Conservation (phyloP, 2,888 invertebrate genomes). For the Lordiphosa fenestrarum region DNA sequence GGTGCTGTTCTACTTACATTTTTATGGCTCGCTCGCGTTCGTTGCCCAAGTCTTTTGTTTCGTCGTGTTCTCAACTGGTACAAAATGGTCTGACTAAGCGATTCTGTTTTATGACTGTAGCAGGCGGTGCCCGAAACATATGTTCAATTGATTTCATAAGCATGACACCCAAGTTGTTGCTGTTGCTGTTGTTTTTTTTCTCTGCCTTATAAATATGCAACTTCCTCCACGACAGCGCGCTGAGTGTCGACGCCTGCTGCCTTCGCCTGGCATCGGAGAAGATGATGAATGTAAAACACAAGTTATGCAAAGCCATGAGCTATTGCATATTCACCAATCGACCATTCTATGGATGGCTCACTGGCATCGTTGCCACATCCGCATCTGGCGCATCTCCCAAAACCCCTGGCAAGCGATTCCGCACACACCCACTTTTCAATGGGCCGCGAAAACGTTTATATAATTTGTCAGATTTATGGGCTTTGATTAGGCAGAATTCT, state of each 20-base stretch:
- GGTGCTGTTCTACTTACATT: constrained; percentile 3
- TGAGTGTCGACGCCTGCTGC: constrained; percentile 16
- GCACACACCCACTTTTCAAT: constrained; percentile 63
- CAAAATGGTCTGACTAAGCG: constrained; percentile 52
- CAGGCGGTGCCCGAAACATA: constrained; percentile 48
- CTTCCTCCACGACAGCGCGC: constrained; percentile 62
- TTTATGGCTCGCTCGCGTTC: constrained; percentile 35
- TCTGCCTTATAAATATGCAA: constrained; percentile 66
- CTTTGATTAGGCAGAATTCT: constrained; percentile 62
- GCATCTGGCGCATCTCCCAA: constrained; percentile 42
- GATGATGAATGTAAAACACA: constrained; percentile 60
- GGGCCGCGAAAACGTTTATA: constrained; percentile 45
- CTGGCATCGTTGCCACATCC: constrained; percentile 51
- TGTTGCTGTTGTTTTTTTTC: too few relatives aligned
- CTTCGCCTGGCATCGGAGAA: constrained; percentile 25
- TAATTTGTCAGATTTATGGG: constrained; percentile 70
- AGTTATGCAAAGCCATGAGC: constrained; percentile 63
- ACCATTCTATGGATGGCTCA: constrained; percentile 37
- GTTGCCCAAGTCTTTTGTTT: constrained; percentile 66
- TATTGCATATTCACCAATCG: constrained; percentile 47
- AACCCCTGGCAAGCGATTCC: constrained; percentile 47
- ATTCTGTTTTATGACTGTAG: constrained; percentile 60
- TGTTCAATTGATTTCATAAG: constrained; percentile 70
- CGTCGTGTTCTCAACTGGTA: constrained; percentile 47
- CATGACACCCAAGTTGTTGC: constrained; percentile 45